Percentiles rank a stretch among this genome's conserved stretches.
phyloP scores from a whole-genome alignment of 2,888 invertebrate genomes.

The Agrotis segetum region DNA sequence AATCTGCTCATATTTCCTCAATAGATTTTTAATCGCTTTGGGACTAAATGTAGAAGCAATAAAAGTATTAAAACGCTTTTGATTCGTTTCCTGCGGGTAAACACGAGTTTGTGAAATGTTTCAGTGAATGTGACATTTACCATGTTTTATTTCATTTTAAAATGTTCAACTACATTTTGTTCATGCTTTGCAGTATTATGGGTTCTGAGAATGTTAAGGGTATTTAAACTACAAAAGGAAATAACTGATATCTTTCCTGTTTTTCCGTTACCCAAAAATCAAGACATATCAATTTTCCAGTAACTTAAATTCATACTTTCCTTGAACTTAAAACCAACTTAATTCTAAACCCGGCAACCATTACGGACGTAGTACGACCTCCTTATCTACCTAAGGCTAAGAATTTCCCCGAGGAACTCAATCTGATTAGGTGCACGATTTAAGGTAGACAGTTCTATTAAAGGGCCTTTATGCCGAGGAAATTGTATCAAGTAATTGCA shows the following conservation, averaged over 20 bases:
- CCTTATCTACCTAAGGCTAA: constrained; percentile 17
- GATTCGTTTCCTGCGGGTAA: neutral
- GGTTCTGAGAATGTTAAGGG: too few species aligned
- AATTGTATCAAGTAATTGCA: constrained; percentile 36
- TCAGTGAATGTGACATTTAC: neutral
- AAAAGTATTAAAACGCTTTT: constrained; percentile 16
- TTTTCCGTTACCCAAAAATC: neutral
- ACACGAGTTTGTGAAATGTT: neutral
- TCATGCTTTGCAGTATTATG: too few species aligned
- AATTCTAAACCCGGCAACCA: constrained; percentile 26
- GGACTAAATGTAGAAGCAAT: constrained; percentile 21
- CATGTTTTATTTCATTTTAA: neutral
- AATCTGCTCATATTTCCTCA: constrained; percentile 13
- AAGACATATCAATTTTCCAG: constrained; percentile 1
- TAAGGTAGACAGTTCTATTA: constrained; percentile 43
- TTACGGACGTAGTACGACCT: constrained; percentile 1
- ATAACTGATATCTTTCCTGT: neutral
- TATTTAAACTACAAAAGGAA: too few species aligned
- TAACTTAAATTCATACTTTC: neutral
- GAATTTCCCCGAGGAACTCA: constrained; percentile 48
- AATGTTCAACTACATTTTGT: neutral
- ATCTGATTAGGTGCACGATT: constrained; percentile 34
- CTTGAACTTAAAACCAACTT: constrained; percentile 14
- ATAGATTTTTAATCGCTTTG: constrained; percentile 13
- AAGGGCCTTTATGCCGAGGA: neutral